Percentiles rank a stretch among this genome's conserved stretches.
These are phyloP conservation scores for Drosophila cyrtoloma DNA, from an alignment of 2,888 invertebrate genomes.

Conservation along the genomic window DNA sequence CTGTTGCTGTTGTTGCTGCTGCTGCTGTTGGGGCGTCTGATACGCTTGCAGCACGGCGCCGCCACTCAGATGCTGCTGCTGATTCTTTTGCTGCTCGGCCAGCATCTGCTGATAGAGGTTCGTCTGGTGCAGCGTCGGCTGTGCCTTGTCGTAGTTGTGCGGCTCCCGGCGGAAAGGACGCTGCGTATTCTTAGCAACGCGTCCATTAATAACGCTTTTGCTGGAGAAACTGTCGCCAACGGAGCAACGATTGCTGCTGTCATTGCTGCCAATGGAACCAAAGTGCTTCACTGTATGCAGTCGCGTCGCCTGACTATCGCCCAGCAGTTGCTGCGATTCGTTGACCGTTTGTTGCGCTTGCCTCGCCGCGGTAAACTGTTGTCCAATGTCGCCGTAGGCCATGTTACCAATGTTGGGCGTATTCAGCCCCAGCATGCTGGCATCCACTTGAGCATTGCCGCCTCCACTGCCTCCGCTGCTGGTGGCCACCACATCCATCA, in stretches of 20 bases:
- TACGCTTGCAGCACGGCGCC: slow-evolving; percentile 67
- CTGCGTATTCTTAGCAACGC: slow-evolving; percentile 82
- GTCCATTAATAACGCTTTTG: slow-evolving; percentile 84
- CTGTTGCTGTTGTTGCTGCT: slow-evolving; percentile 63
- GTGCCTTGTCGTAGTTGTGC: slow-evolving; percentile 85
- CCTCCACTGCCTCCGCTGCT: slow-evolving; percentile 14
- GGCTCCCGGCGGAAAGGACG: slow-evolving; percentile 83
- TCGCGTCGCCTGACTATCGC: slow-evolving; percentile 36
- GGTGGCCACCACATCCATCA: slow-evolving; percentile 78
- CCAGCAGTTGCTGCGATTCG: slow-evolving; percentile 44
- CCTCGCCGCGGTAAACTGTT: slow-evolving; percentile 72
- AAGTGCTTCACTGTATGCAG: slow-evolving; percentile 68
- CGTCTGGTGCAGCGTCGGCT: slow-evolving; percentile 85
- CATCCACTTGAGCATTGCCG: slow-evolving; percentile 67
- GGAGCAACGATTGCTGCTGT: slow-evolving; percentile 36
- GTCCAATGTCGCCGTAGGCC: slow-evolving; percentile 78
- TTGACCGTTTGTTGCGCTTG: slow-evolving; percentile 61
- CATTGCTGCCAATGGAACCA: slow-evolving; percentile 47
- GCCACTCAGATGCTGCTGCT: slow-evolving; percentile 69
- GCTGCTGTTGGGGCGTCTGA: slow-evolving; percentile 74
- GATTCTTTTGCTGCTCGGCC: slow-evolving; percentile 83
- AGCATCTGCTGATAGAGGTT: slow-evolving; percentile 85
- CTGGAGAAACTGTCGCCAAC: slow-evolving; percentile 60
- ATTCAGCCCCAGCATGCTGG: slow-evolving; percentile 84
- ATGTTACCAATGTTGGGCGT: slow-evolving; percentile 75